Percentiles rank a stretch among this genome's conserved stretches.
phyloP scores from a whole-genome alignment of 2,113 vertebrate genomes.

The Odontophorus gujanensis region DNA sequence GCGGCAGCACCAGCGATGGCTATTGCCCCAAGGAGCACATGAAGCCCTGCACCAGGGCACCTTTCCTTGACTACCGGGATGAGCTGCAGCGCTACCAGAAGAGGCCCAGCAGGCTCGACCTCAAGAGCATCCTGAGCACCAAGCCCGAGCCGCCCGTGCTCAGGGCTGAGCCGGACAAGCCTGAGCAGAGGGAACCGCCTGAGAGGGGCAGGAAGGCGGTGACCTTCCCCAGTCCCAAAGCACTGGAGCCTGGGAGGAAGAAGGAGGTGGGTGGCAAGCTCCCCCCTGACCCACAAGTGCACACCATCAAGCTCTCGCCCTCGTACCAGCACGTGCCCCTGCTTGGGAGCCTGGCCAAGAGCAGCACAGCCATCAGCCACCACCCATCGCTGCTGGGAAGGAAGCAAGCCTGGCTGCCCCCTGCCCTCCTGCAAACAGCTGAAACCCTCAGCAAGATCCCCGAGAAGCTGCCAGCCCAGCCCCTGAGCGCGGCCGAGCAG shows the following conservation, averaged over 20 bases:
- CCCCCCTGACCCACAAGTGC: conserved; percentile 80
- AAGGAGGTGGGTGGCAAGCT: conserved; percentile 67
- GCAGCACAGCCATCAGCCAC: background rate
- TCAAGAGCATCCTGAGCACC: conserved; percentile 81
- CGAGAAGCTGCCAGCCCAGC: conserved; percentile 78
- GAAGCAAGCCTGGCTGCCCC: conserved; percentile 87
- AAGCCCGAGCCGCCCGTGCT: background rate
- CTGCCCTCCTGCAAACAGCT: conserved; percentile 60
- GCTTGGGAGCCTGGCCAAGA: conserved; percentile 81
- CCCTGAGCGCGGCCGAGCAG: conserved; percentile 72
- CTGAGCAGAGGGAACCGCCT: background rate
- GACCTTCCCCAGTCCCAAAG: conserved; percentile 55
- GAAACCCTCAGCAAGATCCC: conserved; percentile 82
- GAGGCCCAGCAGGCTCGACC: conserved; percentile 89
- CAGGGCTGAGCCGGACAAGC: background rate
- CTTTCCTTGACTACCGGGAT: conserved; percentile 67
- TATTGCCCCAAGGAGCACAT: conserved; percentile 90
- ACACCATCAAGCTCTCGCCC: conserved; percentile 92
- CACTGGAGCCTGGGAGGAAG: conserved; percentile 24
- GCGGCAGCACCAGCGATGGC: conserved; percentile 90
- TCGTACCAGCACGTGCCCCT: conserved; percentile 91
- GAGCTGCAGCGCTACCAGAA: conserved; percentile 76
- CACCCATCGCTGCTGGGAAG: conserved; percentile 49
- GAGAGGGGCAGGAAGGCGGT: conserved; percentile 66
- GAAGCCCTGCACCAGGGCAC: conserved; percentile 75